phyloP scores from a whole-genome alignment of 2,888 invertebrate genomes.

The Lymantria dispar region DNA sequence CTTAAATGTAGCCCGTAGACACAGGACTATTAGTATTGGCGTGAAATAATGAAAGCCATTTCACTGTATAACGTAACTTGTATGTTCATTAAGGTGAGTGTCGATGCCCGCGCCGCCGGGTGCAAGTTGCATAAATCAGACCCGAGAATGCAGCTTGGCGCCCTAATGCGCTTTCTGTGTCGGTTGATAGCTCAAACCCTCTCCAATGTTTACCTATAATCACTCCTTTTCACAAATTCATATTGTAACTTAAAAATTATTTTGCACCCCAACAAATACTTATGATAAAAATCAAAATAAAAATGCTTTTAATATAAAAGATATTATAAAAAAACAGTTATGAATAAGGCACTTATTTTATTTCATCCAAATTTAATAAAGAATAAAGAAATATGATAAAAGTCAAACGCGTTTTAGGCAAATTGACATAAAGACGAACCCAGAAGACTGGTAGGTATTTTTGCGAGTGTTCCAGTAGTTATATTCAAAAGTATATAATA shows the following conservation, averaged over 20 bases:
- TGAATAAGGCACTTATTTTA: no score
- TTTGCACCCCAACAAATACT: no score
- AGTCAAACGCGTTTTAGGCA: no score
- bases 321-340: no score
- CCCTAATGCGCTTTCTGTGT: slow-evolving; percentile 81
- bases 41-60: slow-evolving; percentile 73
- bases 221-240: slow-evolving; percentile 36
- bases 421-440: no score
- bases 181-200: slow-evolving; percentile 65
- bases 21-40: slow-evolving; percentile 66
- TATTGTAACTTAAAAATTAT: slow-evolving; percentile 4
- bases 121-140: slow-evolving; percentile 78
- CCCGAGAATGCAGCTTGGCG: slow-evolving; percentile 67
- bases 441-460: no score
- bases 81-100: slow-evolving; percentile 74
- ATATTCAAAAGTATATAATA: no score
- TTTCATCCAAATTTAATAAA: no score
- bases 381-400: no score
- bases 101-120: slow-evolving; percentile 67
- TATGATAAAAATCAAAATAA: no score
- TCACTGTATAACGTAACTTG: slow-evolving; percentile 70
- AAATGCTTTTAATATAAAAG: no score
- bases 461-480: no score
- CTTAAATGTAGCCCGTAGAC: slow-evolving; percentile 46
- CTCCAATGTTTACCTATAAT: slow-evolving; percentile 40